phyloP scores from a whole-genome alignment of 2,888 invertebrate genomes.

The Ophioninae sp. region DNA sequence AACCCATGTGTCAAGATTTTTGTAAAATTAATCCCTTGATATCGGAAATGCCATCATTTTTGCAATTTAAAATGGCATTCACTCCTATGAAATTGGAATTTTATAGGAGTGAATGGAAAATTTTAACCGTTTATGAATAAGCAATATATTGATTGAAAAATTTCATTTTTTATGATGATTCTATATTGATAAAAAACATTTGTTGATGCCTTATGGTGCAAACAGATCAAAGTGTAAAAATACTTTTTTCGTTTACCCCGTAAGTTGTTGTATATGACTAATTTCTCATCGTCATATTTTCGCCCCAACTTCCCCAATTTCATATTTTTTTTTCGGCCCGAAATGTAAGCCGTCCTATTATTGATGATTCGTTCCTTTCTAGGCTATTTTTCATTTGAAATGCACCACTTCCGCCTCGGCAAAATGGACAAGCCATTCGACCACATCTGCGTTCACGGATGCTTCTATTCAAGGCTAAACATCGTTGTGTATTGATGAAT shows the following conservation, averaged over 20 bases:
- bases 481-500: slow-evolving; percentile 37
- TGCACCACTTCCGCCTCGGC: not conserved
- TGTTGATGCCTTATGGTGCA: too few species aligned
- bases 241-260: not conserved
- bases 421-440: not conserved
- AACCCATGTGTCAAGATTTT: too few species aligned
- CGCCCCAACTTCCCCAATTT: not conserved
- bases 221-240: too few species aligned
- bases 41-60: too few species aligned
- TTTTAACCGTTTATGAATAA: too few species aligned
- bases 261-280: not conserved
- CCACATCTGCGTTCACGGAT: not conserved
- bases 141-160: too few species aligned
- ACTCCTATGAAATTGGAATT: too few species aligned
- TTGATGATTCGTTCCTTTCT: not conserved
- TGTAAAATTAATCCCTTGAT: too few species aligned
- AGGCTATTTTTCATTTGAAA: not conserved
- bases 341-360: not conserved
- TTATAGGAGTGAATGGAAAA: too few species aligned
- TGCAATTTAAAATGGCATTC: too few species aligned
- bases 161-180: too few species aligned
- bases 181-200: too few species aligned
- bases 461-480: slow-evolving; percentile 33
- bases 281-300: not conserved
- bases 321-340: not conserved